These are phyloP conservation scores for Hemiscyllium ocellatum DNA, from an alignment of 2,113 vertebrate species.

Conservation along the genomic window DNA sequence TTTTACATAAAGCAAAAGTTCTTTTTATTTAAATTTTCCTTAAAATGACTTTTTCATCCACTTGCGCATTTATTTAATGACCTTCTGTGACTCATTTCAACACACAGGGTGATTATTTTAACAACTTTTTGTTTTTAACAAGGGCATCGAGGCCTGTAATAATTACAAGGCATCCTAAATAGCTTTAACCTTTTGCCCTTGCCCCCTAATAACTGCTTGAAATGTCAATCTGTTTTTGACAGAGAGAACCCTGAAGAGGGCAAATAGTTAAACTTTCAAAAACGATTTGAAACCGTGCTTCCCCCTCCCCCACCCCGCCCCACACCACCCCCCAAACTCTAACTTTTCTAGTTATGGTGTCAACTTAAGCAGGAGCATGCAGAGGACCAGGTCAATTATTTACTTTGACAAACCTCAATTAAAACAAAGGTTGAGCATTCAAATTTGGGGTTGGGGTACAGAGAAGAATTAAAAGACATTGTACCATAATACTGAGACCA, in stretches of 20 bases:
- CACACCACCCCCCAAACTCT: neutral
- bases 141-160: constrained; percentile 13
- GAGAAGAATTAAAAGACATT: neutral
- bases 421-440: neutral
- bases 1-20: constrained; percentile 8
- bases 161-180: constrained; percentile 36
- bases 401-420: neutral
- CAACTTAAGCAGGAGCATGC: neutral
- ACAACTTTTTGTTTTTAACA: constrained; percentile 28
- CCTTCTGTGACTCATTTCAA: neutral
- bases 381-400: constrained; percentile 16
- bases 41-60: neutral
- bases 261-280: constrained; percentile 27
- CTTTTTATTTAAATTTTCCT: neutral
- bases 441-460: neutral
- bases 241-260: constrained; percentile 5
- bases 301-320: no score
- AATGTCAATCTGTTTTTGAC: constrained; percentile 32
- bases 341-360: neutral
- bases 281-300: neutral
- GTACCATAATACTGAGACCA: neutral
- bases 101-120: constrained; percentile 19
- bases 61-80: neutral
- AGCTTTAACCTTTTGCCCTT: constrained; percentile 38
- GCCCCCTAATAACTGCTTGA: constrained; percentile 31